These are phyloP conservation scores for Vimba vimba DNA, from an alignment of 2,113 vertebrate species.

Conservation along the genomic window DNA sequence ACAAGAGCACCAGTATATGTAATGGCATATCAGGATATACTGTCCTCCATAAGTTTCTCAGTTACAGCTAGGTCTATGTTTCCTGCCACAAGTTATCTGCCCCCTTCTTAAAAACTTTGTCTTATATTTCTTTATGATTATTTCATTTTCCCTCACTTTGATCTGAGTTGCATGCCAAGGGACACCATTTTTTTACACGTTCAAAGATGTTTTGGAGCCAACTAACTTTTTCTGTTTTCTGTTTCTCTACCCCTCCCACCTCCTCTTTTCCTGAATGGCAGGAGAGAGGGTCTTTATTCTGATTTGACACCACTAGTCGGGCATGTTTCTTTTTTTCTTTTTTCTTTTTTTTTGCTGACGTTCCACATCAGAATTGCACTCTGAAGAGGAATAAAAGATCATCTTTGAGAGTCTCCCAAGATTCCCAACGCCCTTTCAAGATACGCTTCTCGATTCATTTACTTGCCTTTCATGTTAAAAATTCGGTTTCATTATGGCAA, in stretches of 20 bases:
- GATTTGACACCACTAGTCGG: constrained; percentile 46
- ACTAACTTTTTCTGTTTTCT: constrained; percentile 50
- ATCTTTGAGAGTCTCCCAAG: constrained; percentile 69
- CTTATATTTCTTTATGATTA: constrained; percentile 56
- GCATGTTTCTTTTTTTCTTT: constrained; percentile 10
- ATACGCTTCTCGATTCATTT: constrained; percentile 70
- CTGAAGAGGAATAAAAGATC: constrained; percentile 64
- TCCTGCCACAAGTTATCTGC: constrained; percentile 28
- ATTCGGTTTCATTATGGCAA: constrained; percentile 73
- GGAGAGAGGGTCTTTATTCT: constrained; percentile 58
- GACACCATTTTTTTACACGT: constrained; percentile 49
- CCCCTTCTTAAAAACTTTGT: constrained; percentile 48
- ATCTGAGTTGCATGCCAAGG: constrained; percentile 47
- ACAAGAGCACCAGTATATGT: background rate
- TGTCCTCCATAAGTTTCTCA: constrained; percentile 13
- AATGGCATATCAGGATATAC: too few relatives aligned
- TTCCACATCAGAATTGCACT: constrained; percentile 43
- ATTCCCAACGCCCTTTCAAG: constrained; percentile 63
- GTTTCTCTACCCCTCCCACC: constrained; percentile 31
- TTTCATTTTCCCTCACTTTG: constrained; percentile 58
- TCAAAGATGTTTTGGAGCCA: constrained; percentile 45
- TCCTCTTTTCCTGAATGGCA: constrained; percentile 43
- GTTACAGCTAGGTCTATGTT: constrained; percentile 4
- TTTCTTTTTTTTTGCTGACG: constrained; percentile 2
- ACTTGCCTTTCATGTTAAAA: constrained; percentile 70